Evolutionary conservation across 1,140 invertebrate species (phyloP), one percentile per base, ranked within the genome.

Genomic region (Drosophila kepulauana): DNA sequence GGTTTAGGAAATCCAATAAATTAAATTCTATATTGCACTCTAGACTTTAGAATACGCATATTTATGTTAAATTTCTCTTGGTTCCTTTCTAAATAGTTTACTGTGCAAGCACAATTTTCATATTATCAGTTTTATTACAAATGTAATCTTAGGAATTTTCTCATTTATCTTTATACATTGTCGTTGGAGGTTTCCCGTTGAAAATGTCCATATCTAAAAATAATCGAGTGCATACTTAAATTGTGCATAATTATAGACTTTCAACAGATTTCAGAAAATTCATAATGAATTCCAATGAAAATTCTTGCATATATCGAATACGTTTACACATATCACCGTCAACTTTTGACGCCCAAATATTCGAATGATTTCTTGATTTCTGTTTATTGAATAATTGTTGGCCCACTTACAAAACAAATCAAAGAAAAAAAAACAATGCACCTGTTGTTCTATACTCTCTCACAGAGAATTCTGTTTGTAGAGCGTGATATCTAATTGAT

Each of bases 331-430:
- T 59, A 52, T 66, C 35, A 25, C 25, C 35, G 63, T 57, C 46
- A 65, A 65, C 20, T 43, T 67, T 73, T 48, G 52, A 56, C 15
- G 25, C 38, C 10, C 35, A 61, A 20, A 33, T 16, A 69, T 72
- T 54, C 28, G 33, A 45, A 58, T 8, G 11, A 52, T 68, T 52
- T 28, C 30, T 28, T 30, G 28, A 48, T 57, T 35, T 11, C n/a
- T 74, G 70, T 73, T 74, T 68, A 74, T 68, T 61, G 35, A 61
- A 65, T 65, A 58, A 72, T 51, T 35, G n/a, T 54, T 54, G 62
- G 45, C 33, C 45, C 33, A 43, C 20, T 72, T 72, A 72, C 33
- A 52, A 64, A 38, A 35, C 15, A 33, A 38, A 58, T 35, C 7
- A 57, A 43, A 49, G 16, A 20, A 25, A 25, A 20, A 25, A 43